These are phyloP conservation scores for Drosophila prolongata DNA, from an alignment of 2,888 invertebrate species.

Conservation along the genomic window DNA sequence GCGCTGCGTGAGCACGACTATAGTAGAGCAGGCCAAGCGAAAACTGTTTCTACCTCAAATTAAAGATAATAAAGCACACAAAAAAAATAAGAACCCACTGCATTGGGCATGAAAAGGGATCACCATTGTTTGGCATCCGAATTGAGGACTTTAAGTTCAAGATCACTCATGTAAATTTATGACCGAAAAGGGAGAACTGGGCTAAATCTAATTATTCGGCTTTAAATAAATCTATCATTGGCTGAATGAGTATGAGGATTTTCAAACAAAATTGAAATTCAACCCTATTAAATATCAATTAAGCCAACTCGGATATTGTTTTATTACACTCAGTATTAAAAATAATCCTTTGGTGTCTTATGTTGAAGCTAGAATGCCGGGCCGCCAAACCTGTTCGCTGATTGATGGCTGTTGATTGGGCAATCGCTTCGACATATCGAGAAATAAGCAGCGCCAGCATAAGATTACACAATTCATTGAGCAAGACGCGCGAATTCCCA, in stretches of 20 bases:
- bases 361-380: not conserved
- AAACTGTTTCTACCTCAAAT: not conserved
- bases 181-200: too few species aligned
- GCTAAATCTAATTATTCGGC: too few species aligned
- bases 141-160: too few species aligned
- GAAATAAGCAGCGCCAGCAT: not conserved
- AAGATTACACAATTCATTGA: constrained; percentile 27
- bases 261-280: too few species aligned
- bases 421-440: not conserved
- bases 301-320: not conserved
- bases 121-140: too few species aligned
- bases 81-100: not conserved
- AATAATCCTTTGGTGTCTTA: constrained; percentile 20
- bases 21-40: not conserved
- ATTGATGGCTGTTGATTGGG: constrained; percentile 30
- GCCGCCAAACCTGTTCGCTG: constrained; percentile 13
- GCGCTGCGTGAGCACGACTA: constrained; percentile 16
- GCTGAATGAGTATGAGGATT: too few species aligned
- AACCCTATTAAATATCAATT: too few species aligned
- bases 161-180: too few species aligned
- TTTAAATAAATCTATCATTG: too few species aligned
- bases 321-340: not conserved
- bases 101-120: not conserved
- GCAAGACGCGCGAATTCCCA: constrained; percentile 11
- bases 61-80: not conserved